phyloP scores from a whole-genome alignment of 2,113 vertebrate genomes.

The Chauna torquata region DNA sequence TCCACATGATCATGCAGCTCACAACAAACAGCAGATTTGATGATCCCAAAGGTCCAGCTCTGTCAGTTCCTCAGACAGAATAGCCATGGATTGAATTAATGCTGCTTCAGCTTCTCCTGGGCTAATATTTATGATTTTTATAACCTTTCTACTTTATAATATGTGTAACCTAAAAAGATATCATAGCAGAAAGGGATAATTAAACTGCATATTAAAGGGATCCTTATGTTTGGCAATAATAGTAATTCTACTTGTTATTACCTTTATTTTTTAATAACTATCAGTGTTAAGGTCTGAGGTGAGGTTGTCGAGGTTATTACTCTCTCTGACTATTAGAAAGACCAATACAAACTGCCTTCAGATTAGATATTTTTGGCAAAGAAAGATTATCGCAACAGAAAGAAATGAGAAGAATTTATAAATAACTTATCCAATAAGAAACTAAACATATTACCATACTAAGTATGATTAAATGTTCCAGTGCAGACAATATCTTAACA shows the following conservation, averaged over 20 bases:
- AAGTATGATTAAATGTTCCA: neutral
- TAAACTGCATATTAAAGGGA: neutral
- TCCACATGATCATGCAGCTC: constrained; percentile 66
- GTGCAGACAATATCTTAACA: neutral
- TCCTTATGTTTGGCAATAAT: neutral
- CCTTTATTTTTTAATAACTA: neutral
- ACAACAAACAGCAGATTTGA: constrained; percentile 65
- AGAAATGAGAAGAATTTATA: neutral
- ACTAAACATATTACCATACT: neutral
- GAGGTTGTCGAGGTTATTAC: neutral
- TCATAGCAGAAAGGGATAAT: neutral
- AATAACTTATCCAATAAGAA: neutral
- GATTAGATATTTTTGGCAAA: neutral
- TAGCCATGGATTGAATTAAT: neutral
- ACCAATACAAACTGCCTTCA: neutral
- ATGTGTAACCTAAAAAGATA: neutral
- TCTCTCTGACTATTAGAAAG: neutral
- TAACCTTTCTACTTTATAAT: neutral
- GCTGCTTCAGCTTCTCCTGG: neutral
- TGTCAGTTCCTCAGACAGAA: constrained; percentile 68
- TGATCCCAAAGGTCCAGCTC: constrained; percentile 56
- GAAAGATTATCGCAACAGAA: neutral
- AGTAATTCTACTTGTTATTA: neutral
- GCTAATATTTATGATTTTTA: neutral
- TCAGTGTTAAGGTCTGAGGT: neutral